Conservation (phyloP, 2,888 invertebrate genomes). For the Drosophila buzzatii region DNA sequence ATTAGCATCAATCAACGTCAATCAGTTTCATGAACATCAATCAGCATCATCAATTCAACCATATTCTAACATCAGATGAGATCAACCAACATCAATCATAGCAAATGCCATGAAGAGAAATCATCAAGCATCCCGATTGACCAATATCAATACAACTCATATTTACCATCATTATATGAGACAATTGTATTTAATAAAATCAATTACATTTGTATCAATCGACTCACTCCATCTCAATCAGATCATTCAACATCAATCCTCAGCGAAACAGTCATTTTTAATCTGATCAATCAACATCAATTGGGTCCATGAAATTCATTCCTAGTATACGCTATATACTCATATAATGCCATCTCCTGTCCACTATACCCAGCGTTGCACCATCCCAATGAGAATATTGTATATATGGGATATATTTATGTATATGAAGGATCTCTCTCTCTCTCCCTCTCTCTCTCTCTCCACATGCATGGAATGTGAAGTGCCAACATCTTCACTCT, state of each 20-base stretch:
- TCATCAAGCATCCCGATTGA: not conserved
- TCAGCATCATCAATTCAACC: no score
- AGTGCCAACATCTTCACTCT: constrained; percentile 38
- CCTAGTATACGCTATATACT: not conserved
- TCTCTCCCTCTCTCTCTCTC: not conserved
- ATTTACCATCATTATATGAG: not conserved
- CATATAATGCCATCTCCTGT: not conserved
- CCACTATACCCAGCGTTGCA: not conserved
- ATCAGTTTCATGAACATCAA: no score
- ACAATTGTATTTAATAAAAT: no score
- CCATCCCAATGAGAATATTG: not conserved
- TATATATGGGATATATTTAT: not conserved
- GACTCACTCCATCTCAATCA: not conserved
- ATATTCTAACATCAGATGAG: no score
- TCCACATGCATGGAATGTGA: constrained; percentile 36
- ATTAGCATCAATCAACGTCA: no score
- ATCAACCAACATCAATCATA: no score
- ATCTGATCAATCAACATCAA: not conserved
- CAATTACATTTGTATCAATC: no score
- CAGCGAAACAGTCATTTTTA: not conserved
- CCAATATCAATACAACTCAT: not conserved
- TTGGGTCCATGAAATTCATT: no score
- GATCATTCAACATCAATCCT: not conserved
- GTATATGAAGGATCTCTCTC: not conserved
- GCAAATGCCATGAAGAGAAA: not conserved